Percentiles rank a stretch among this genome's conserved stretches.
Evolutionary conservation across 2,888 invertebrate species (phyloP).

Genomic region (Erannis defoliaria): DNA sequence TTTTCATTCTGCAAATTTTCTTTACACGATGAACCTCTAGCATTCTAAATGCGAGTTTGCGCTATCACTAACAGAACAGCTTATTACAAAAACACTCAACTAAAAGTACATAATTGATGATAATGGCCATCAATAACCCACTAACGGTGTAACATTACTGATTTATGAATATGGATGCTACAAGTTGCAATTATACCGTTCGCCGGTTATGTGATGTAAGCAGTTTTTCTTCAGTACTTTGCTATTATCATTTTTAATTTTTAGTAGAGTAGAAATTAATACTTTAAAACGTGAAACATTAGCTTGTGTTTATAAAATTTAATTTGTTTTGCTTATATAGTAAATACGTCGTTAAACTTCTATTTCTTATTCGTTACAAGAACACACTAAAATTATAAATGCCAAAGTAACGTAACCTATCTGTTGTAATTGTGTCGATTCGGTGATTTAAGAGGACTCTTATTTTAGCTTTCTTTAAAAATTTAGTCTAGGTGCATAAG

Average conservation of each 20-base stretch:
- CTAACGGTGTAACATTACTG: constrained; percentile 24
- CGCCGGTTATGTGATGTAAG: constrained; percentile 22
- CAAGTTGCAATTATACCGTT: constrained; percentile 20
- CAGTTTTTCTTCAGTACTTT: not conserved
- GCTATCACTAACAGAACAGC: not conserved
- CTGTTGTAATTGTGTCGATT: too few species aligned
- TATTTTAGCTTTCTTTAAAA: too few species aligned
- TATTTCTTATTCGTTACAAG: too few species aligned
- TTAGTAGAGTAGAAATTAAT: not conserved
- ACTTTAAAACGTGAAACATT: too few species aligned
- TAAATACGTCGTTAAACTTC: too few species aligned
- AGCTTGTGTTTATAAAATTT: too few species aligned
- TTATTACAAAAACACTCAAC: not conserved
- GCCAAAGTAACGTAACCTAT: too few species aligned
- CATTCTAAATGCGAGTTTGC: not conserved
- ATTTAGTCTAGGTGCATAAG: too few species aligned
- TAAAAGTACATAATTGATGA: constrained; percentile 21
- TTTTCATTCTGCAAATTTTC: not conserved
- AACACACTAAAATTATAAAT: too few species aligned
- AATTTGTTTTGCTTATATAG: too few species aligned
- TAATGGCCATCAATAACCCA: constrained; percentile 23
- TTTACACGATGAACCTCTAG: not conserved
- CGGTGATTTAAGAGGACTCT: too few species aligned
- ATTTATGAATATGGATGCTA: constrained; percentile 35
- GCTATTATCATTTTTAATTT: constrained; percentile 18